Evolutionary conservation across 1,140 invertebrate genomes (phyloP).

Genomic region (Tachypleus tridentatus): DNA sequence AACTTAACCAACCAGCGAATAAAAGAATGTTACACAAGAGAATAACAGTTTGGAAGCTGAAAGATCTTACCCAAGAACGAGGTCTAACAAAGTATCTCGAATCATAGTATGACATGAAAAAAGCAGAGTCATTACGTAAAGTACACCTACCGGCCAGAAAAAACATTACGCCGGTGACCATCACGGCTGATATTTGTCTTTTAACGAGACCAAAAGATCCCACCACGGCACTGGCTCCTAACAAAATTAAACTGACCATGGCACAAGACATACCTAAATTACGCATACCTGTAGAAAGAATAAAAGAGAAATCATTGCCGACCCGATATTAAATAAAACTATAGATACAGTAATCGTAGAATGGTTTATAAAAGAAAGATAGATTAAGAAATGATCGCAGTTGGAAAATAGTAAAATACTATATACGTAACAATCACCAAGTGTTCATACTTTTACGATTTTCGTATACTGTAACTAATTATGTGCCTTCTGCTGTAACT

Average conservation of each 20-base stretch:
- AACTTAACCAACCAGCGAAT: no score
- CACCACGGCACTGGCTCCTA: slow-evolving; percentile 65
- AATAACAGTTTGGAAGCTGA: no score
- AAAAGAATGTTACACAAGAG: no score
- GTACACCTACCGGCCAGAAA: slow-evolving; percentile 58
- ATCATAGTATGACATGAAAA: no score
- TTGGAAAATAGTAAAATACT: slow-evolving; percentile 3
- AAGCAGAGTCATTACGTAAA: slow-evolving; percentile 6
- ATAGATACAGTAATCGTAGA: background rate
- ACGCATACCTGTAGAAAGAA: slow-evolving; percentile 62
- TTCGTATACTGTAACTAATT: no score
- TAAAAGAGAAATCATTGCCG: slow-evolving; percentile 3
- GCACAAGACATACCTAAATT: slow-evolving; percentile 84
- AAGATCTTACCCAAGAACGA: no score
- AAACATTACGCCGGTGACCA: slow-evolving; percentile 85
- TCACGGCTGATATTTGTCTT: slow-evolving; percentile 74
- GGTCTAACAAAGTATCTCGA: no score
- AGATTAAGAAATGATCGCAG: slow-evolving; percentile 2
- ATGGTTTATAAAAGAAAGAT: slow-evolving; percentile 6
- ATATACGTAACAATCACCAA: no score
- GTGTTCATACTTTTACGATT: no score
- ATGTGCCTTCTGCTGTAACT: no score
- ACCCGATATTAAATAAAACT: slow-evolving; percentile 2
- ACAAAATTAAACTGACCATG: slow-evolving; percentile 70
- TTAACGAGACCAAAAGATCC: slow-evolving; percentile 71